Evolutionary conservation across 2,113 vertebrate genomes (phyloP), one percentile per base, ranked within the genome.

Genomic region (Camelus dromedarius): DNA sequence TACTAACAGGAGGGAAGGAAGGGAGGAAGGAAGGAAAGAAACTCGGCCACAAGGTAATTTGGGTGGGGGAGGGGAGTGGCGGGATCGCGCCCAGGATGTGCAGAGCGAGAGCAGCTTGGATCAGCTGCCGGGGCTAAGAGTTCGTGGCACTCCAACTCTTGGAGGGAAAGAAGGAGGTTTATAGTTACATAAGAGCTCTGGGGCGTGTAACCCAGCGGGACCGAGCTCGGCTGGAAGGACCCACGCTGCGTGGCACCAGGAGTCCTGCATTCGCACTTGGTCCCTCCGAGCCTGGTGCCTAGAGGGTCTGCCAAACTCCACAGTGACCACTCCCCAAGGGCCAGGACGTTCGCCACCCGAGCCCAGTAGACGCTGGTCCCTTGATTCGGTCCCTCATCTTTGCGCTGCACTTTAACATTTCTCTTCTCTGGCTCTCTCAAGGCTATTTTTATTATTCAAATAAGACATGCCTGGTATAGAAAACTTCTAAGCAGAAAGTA

Each of bases 391-490:
- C 24, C 1, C 1, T n/a, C 70, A 24, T n/a, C 46, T 52, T 16
- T 12, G 1, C 5, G 42, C 18, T 8, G 10, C 75, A 58, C 22
- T 60, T 52, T 15, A 35, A 2, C 24, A 22, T n/a, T 86, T 58
- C 38, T 83, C 6, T 5, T 77, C 24, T 88, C 20, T 32, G 64
- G 35, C 5, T 67, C 58, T 75, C 67, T 69, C 67, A 48, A 54
- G 50, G 86, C 79, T 56, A 28, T 67, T 76, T 89, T 87, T 87
- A 48, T 50, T 69, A 83, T 64, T 92, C n/a, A 75, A 90, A n/a
- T 69, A 81, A 85, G 85, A 83, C 8, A 10, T 14, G 28, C 42
- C 12, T 24, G 52, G 24, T 28, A 22, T 38, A n/a, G 48, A 66
- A 81, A 64, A 77, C 60, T 60, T 87, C 48, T 66, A 90, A 88